Percentiles rank a stretch among this genome's conserved stretches.
Conservation (phyloP, 2,113 vertebrate genomes). For the Ochotona princeps region DNA sequence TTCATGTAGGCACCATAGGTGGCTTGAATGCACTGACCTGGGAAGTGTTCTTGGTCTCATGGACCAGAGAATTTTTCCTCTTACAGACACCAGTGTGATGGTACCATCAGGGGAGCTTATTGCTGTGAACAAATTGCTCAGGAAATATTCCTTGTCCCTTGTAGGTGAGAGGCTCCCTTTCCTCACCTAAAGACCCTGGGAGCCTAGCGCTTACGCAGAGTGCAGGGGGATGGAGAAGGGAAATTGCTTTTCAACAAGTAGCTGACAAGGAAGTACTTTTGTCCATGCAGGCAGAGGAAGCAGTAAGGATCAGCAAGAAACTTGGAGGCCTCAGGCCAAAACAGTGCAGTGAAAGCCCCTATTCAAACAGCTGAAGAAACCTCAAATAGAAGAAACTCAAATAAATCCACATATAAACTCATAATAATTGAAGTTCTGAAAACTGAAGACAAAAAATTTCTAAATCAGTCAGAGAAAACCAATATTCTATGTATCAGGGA, state of each 20-base stretch:
- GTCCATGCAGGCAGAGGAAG: background rate
- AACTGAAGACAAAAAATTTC: background rate
- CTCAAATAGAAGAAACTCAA: background rate
- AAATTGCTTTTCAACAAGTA: background rate
- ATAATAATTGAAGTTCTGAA: background rate
- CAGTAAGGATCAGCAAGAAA: background rate
- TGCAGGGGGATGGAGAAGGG: background rate
- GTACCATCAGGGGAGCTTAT: background rate
- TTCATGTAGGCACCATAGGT: background rate
- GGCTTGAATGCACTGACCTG: background rate
- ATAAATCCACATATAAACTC: background rate
- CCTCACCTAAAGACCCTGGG: background rate
- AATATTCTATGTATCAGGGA: background rate
- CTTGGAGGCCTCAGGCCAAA: background rate
- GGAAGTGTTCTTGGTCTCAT: background rate
- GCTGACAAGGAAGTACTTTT: background rate
- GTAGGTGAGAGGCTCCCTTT: background rate
- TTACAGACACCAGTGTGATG: background rate
- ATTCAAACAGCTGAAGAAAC: background rate
- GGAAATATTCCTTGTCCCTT: background rate
- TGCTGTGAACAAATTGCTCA: background rate
- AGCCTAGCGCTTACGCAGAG: background rate
- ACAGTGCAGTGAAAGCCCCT: background rate
- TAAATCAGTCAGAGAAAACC: background rate
- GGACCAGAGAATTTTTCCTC: constrained; percentile 9